Evolutionary conservation across 2,797 vertebrate species (phyloP), one percentile per base, ranked within the genome.

Genomic region (Staurois parvus): DNA sequence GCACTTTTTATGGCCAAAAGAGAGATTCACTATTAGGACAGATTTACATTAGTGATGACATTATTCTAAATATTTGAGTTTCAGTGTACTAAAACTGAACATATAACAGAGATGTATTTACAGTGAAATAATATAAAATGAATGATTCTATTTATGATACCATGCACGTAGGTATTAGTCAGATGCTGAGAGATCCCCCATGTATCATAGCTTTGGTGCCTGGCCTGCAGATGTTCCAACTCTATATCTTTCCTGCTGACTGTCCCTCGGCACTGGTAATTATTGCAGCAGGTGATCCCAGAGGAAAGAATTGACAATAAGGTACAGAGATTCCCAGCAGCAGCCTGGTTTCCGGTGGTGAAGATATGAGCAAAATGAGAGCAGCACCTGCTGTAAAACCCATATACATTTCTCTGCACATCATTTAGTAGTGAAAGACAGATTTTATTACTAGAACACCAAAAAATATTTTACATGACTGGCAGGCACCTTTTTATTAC

Each of bases 201-300:
- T 34, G 30, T 37, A 70, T 70, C 30, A 37, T 70, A 70, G 34
- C 68, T 70, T 6, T 8, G 68, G 6, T 68, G 26, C 66, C 8
- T 30, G 66, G 28, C 15, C 28, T 68, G 66, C 28, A 68, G 66
- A 68, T 68, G 66, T 68, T 30, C 66, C 66, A 68, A 2, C 29
- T 68, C 28, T 68, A 68, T 32, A 68, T 70, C 19, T 34, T 37
- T 70, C 68, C 68, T 34, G 21, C 30, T 70, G 68, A 21, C 19
- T 34, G 68, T 70, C 68, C 68, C 68, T 37, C 3, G 32, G 28
- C 24, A 21, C 30, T 34, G 17, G 68, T 70, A 34, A 70, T 70
- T 34, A 70, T 37, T 70, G 32, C 68, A 70, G 32, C 68, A 70
- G 68, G 32, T 70, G 68, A 70, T 70, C 68, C 68, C 68, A 34